Base-by-base conservation (phyloP, 2,797 vertebrate genomes). In the Ptychobarbus kaznakovi region DNA sequence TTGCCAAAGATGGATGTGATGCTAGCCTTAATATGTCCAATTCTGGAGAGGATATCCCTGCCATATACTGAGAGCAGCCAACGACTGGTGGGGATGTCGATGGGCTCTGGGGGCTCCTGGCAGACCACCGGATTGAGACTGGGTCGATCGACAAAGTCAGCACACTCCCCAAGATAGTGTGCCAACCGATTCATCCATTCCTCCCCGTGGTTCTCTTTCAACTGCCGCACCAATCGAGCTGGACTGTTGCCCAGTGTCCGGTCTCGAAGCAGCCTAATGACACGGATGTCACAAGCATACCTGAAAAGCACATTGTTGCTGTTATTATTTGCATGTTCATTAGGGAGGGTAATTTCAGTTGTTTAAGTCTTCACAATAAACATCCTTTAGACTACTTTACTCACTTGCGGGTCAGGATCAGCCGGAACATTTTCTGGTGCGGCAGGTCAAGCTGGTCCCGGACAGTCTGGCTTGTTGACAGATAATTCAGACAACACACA, bases 371-470 rank as follows among this genome's bases (percentile, higher is more conserved):
- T 65, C 7, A 32, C 69, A 81, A 35, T 53, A 22, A 66, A 28
- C 15, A 65, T 40, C 4, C 4, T 15, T 61, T 72, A 51, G 20
- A 46, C 32, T 44, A 22, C 40, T 42, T 42, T 42, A 42, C 40
- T 42, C 40, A 42, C 73, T 89, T 87, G 4, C 1, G 28, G 3
- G 82, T 87, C 79, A 89, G 65, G 25, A 85, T 85, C 32, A 80
- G 4, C 6, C 56, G 13, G 66, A 85, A 89, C 72, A 51, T 18
- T 4, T 32, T 49, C 32, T 42, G 44, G 38, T 85, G 79, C 3
- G 82, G 51, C 73, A 87, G 10, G 51, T 83, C 80, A 2, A 87
- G 80, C 82, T 88, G 87, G 69, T 87, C 69, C 56, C 8, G 15
- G 49, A 88, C 81, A 18, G 16, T 51, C 49, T 51, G 49, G 6